Base-by-base conservation (phyloP, 1,140 invertebrate genomes). In the Aphidius ervi region DNA sequence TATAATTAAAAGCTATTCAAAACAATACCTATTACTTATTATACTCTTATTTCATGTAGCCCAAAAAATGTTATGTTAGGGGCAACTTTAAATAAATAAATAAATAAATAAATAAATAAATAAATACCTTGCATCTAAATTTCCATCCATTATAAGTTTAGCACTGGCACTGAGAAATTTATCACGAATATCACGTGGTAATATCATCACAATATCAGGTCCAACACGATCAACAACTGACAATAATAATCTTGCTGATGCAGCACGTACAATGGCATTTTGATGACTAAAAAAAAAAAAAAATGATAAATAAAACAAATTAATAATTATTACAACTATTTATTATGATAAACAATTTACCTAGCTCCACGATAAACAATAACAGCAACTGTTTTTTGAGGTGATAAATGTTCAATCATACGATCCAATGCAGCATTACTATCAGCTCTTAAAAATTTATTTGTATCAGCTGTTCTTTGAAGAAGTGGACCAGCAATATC, bases 381-480 rank as follows among this genome's bases (percentile, higher is more conserved):
- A 20, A 84, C 82, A 9, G 74, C 52, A 6, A 88, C 79, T 43
- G 80, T 81, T 76, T 86, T 86, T 40, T 77, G 74, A 47, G 83
- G 85, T 62, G 79, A 84, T 46, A 89, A 71, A 70, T 86, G 84
- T 52, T 90, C 87, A 41, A 93, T 84, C 85, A 97, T 90, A 6
- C 84, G 80, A 65, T 89, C 87, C 41, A 98, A 71, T 23, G 94
- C 90, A n/a, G 82, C 80, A 16, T 91, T 89, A 9, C 92, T 89
- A 75, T 97, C 95, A 16, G 88, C 89, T 46, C 94, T 82, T 37
- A 98, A 82, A 73, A 98, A 98, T 67, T 88, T 88, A 75, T 96
- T 97, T 2, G 93, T 96, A 71, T 98, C 95, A 0, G 92, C 92
- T 46, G 91, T 92, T 67, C 94, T 88, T 63, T 92, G 87, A 16